Base-by-base conservation (phyloP, 2,888 invertebrate species). In the Caenorhabditis sp. region DNA sequence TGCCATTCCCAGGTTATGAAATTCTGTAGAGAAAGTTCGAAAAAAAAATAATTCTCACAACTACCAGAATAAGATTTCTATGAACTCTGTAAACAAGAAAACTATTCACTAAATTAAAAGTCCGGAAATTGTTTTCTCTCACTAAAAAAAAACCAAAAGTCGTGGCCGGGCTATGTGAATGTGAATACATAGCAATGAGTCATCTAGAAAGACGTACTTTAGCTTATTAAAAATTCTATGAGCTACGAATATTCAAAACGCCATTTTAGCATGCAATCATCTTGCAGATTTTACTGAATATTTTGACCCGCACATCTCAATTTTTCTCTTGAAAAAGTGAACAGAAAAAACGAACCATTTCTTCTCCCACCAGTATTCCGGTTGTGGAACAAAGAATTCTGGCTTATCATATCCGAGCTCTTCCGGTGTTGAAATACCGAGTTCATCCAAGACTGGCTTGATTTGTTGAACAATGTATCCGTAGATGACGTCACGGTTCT, bases 321-420 rank as follows among this genome's bases (percentile, higher is more conserved):
- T 54, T 5, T 54, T 54, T 54, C 21, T 14, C 26, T 17, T 26
- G 10, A 54, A 23, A 23, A n/a, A 54, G n/a, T 10, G 7, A 1
- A 8, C 25, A 26, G 21, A 49, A 49, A 50, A 59, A 56, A 43
- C 72, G 1, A 58, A 83, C 86, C 86, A 87, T 62, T 81, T 81
- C 78, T 82, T 82, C 78, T 88, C 87, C 88, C 87, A 87, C 83
- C 84, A 86, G 70, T 79, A 86, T 87, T 91, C 93, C 67, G 93
- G 92, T 85, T 91, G 91, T 85, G 92, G 90, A 80, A 95, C 90
- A 74, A 93, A 94, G 89, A 97, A 90, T 90, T 99, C 97, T 68
- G 97, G 99, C 90, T 95, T 93, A 90, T 97, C 96, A 87, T 94
- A 97, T 74, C 97, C 97, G 86, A 99, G 91, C 88, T 97, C 95